Evolutionary conservation across 2,888 invertebrate genomes (phyloP).

Genomic region (Pristionchus mayeri): DNA sequence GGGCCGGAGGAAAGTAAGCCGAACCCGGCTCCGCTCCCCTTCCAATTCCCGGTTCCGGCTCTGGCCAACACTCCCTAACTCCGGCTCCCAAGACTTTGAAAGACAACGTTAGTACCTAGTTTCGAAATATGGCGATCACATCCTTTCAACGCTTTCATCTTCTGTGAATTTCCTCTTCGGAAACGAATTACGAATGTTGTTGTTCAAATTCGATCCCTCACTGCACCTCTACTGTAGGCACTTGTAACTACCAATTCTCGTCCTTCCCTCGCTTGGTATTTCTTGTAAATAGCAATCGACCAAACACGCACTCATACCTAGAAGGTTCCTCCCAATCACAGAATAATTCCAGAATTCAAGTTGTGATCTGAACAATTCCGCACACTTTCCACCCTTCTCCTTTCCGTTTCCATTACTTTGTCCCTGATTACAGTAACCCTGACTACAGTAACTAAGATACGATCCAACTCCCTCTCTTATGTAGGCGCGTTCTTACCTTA

Average conservation of each 20-base stretch:
- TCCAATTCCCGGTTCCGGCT: too few relatives aligned
- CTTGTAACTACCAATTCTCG: conserved; percentile 38
- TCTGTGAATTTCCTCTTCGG: too few relatives aligned
- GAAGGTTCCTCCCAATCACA: conserved; percentile 17
- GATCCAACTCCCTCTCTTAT: conserved; percentile 3
- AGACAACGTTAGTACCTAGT: too few relatives aligned
- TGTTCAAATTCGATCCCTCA: too few relatives aligned
- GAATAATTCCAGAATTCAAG: conserved; percentile 7
- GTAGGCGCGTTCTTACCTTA: conserved; percentile 39
- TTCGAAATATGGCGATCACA: too few relatives aligned
- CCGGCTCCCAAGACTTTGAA: too few relatives aligned
- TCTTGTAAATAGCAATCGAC: too few relatives aligned
- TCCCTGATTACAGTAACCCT: conserved; percentile 28
- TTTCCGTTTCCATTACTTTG: background rate
- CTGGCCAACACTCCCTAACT: background rate
- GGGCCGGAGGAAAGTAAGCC: conserved; percentile 68
- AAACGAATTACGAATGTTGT: too few relatives aligned
- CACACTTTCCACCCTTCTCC: too few relatives aligned
- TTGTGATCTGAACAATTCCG: conserved; percentile 44
- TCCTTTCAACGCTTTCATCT: too few relatives aligned
- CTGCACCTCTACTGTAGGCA: too few relatives aligned
- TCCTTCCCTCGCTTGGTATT: too few relatives aligned
- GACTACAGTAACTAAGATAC: conserved; percentile 25
- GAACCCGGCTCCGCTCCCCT: background rate
- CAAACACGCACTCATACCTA: conserved; percentile 29